Percentiles rank a stretch among this genome's conserved stretches.
Evolutionary conservation across 2,888 invertebrate species (phyloP).

Genomic region (Orthosia incerta): DNA sequence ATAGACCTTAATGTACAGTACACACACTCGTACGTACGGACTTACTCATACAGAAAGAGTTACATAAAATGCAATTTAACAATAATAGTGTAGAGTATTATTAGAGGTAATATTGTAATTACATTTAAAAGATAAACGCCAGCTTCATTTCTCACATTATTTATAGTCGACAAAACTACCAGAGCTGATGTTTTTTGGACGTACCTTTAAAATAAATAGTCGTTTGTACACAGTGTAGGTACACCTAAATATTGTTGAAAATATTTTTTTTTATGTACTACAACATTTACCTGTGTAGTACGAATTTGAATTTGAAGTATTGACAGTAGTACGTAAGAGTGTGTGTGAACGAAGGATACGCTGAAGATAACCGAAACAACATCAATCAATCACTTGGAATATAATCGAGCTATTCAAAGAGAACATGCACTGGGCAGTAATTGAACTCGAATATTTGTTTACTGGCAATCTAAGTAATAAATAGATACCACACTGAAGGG

Average conservation of each 20-base stretch:
- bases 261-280: no score
- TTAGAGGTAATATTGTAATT: background rate
- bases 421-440: background rate
- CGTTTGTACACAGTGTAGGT: no score
- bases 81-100: background rate
- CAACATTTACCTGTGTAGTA: no score
- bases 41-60: background rate
- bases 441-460: background rate
- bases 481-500: background rate
- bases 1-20: constrained; percentile 31
- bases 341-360: constrained; percentile 22
- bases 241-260: no score
- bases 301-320: background rate
- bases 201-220: no score
- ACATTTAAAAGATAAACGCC: background rate
- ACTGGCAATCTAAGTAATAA: constrained; percentile 17
- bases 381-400: background rate
- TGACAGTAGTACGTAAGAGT: constrained; percentile 26
- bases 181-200: no score
- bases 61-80: background rate
- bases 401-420: background rate
- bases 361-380: constrained; percentile 30
- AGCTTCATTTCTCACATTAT: no score
- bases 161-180: no score
- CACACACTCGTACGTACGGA: constrained; percentile 45